Evolutionary conservation across 2,888 invertebrate species (phyloP), one percentile per base, ranked within the genome.

Genomic region (Macaria notata): DNA sequence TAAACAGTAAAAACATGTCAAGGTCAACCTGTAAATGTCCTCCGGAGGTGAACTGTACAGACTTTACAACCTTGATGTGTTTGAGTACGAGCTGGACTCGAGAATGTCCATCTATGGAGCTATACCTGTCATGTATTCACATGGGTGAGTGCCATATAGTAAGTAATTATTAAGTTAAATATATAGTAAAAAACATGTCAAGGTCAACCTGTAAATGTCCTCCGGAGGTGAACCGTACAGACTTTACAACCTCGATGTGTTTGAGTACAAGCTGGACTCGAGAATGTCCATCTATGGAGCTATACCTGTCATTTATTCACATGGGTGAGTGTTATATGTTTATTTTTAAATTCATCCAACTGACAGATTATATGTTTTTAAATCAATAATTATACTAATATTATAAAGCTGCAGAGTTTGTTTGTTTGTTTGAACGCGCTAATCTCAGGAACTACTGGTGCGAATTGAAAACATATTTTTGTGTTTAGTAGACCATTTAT

Each of bases 81-180:
- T 99, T 84, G 99, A 99, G 82, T 99, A 98, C 81, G 98, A 99
- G 75, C 79, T 98, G 8, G 95, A 98, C 74, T 98, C 96, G 68
- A 95, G 95, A 36, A 99, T 99, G 99, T 96, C 99, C 0, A 90
- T 99, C 7, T 99, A 99, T 82, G 99, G 99, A 6, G 94, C 98
- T 0, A 93, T 99, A 30, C 99, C 99, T 0, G 96, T 99, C 52
- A 93, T 99, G 76, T 95, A 98, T 70, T 98, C 98, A 8, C 99
- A 98, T 79, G 96, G 97, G 96, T 96, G 84, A 83, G 91, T 83
- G 1, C 7, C 33, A 38, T 46, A 19, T n/a, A 44, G n/a, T n/a
- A n/a, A n/a, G n/a, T n/a, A n/a, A n/a, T n/a, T n/a, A 8, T n/a
- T n/a, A n/a, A n/a, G n/a, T n/a, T n/a, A n/a, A n/a, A n/a, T n/a